Percentiles rank a stretch among this genome's conserved stretches.
Conservation (phyloP, 1,140 invertebrate species). For the Propsilocerus akamusi region DNA sequence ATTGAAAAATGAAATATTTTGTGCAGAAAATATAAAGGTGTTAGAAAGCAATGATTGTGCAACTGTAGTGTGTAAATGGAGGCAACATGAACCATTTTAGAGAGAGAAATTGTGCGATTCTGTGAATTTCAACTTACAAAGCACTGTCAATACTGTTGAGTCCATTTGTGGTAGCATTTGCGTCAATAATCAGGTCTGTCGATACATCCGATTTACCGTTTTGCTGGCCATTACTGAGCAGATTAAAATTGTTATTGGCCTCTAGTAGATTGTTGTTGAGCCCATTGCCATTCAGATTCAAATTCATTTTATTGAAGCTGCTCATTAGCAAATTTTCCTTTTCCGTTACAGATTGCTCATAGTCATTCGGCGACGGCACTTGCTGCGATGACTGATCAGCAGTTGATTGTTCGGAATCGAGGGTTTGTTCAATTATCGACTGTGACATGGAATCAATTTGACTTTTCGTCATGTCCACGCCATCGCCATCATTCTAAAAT, state of each 20-base stretch:
- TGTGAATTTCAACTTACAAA: slow-evolving; percentile 4
- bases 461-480: slow-evolving; percentile 19
- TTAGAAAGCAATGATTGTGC: not conserved
- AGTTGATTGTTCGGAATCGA: not conserved
- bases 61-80: not conserved
- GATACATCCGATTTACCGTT: slow-evolving; percentile 6
- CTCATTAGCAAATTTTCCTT: slow-evolving; percentile 23
- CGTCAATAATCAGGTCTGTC: not conserved
- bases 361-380: slow-evolving; percentile 16
- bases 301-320: slow-evolving; percentile 22
- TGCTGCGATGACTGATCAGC: slow-evolving; percentile 8
- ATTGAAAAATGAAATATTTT: not conserved
- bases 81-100: not conserved
- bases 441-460: slow-evolving; percentile 17
- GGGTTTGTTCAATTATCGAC: slow-evolving; percentile 17
- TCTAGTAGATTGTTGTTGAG: slow-evolving; percentile 13
- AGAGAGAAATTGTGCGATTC: not conserved
- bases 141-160: not conserved
- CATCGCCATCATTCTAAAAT: slow-evolving; percentile 21
- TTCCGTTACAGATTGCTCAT: slow-evolving; percentile 23
- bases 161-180: not conserved
- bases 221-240: slow-evolving; percentile 6
- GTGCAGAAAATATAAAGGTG: not conserved
- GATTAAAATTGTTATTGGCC: slow-evolving; percentile 1
- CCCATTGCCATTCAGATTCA: slow-evolving; percentile 22